These are phyloP conservation scores for Cyanoderma ruficeps DNA, from an alignment of 2,113 vertebrate species.

Conservation along the genomic window DNA sequence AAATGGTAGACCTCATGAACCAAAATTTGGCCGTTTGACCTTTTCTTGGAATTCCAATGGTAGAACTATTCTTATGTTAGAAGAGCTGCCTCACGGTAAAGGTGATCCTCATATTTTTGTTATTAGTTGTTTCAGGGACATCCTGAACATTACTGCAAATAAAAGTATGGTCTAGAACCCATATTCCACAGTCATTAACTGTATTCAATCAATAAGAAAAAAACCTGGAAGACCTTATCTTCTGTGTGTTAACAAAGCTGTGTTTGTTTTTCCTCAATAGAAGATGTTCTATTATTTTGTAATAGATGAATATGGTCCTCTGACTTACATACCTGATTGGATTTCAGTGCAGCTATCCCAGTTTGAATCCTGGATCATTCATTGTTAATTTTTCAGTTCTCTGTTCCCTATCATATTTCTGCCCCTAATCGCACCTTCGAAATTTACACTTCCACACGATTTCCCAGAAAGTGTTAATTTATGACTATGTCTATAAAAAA, in stretches of 20 bases:
- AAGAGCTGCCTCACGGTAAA: not conserved
- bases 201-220: not conserved
- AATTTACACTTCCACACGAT: not conserved
- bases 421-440: not conserved
- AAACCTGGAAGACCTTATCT: not conserved
- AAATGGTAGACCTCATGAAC: not conserved
- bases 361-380: not conserved
- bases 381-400: not conserved
- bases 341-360: not conserved
- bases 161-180: not conserved
- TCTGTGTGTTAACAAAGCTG: not conserved
- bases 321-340: not conserved
- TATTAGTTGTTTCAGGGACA: not conserved
- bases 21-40: not conserved
- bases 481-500: not conserved
- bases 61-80: not conserved
- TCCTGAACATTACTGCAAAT: not conserved
- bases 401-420: not conserved
- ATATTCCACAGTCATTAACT: not conserved
- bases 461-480: not conserved
- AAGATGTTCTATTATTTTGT: not conserved
- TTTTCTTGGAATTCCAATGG: not conserved
- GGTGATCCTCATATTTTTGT: not conserved
- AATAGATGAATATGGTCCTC: not conserved
- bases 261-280: not conserved